Base-by-base conservation (phyloP, 2,888 invertebrate genomes). In the Scaptomyza tumidula region DNA sequence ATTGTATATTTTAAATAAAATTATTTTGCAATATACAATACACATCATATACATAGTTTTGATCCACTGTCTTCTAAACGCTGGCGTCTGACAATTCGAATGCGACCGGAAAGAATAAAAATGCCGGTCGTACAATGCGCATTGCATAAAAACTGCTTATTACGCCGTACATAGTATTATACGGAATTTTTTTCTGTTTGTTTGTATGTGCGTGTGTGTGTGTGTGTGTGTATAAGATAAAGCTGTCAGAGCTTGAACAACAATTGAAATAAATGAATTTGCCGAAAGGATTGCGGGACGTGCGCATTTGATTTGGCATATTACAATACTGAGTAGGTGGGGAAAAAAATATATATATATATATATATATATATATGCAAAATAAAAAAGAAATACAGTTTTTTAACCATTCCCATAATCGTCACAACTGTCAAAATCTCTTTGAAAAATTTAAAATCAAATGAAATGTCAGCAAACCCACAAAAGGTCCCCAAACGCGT, bases 221-320 rank as follows among this genome's bases (percentile, higher is more conserved):
- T 41, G 16, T 41, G 41, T 6, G n/a, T 16, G 16, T 16, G 41
- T 41, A 39, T 24, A 49, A 41, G 44, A 16, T 24, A 31, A 50
- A 35, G 53, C 49, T 56, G 50, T 53, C 55, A 72, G 72, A 71
- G 79, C 65, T 70, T 62, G 52, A 71, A 78, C 68, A 86, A 88
- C 84, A 85, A 85, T 85, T 88, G 84, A 88, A 86, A 85, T 88
- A 88, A 85, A 85, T 85, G 88, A 88, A 85, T 88, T 85, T 78
- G 80, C 53, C 65, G 29, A 76, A 83, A 83, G 83, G 88, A 82
- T 83, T 83, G 79, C 27, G 66, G 43, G 27, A 41, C 56, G 65
- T 60, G 73, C 46, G 63, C 71, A 70, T 73, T 74, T 86, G 82
- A 82, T 61, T 77, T 77, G 66, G 37, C 61, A 61, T 77, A 74